These are phyloP conservation scores for Tetragonula carbonaria DNA, from an alignment of 2,888 invertebrate genomes.

Conservation along the genomic window DNA sequence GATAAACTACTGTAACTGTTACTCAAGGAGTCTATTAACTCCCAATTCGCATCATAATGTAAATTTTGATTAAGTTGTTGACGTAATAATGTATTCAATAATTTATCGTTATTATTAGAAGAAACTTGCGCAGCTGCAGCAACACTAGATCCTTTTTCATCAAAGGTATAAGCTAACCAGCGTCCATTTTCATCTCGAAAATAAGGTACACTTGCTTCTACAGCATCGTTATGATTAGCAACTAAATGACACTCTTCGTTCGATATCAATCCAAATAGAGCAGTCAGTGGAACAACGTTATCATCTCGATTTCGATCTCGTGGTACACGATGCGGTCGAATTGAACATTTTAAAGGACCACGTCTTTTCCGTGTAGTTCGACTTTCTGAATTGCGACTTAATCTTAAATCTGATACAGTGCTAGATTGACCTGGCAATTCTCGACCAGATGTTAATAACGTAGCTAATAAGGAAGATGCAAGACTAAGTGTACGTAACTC, in stretches of 20 bases:
- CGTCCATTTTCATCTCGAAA: slow-evolving; percentile 94
- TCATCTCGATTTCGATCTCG: slow-evolving; percentile 73
- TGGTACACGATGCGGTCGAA: slow-evolving; percentile 76
- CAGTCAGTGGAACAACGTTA: slow-evolving; percentile 77
- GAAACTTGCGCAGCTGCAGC: slow-evolving; percentile 82
- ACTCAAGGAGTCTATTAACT: slow-evolving; percentile 82
- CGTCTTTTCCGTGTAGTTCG: slow-evolving; percentile 85
- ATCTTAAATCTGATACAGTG: slow-evolving; percentile 63
- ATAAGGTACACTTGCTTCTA: slow-evolving; percentile 93
- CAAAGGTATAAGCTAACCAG: slow-evolving; percentile 95
- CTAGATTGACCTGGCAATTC: slow-evolving; percentile 84
- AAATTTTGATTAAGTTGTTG: slow-evolving; percentile 77
- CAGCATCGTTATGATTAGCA: slow-evolving; percentile 89
- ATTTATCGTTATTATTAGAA: slow-evolving; percentile 77
- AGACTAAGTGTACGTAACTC: slow-evolving; percentile 88
- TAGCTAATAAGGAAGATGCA: slow-evolving; percentile 87
- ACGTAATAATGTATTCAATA: slow-evolving; percentile 79
- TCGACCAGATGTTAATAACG: slow-evolving; percentile 87
- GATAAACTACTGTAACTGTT: slow-evolving; percentile 85
- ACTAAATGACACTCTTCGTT: slow-evolving; percentile 88
- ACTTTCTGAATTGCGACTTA: slow-evolving; percentile 61
- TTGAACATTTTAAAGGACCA: slow-evolving; percentile 86
- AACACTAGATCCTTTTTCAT: slow-evolving; percentile 89
- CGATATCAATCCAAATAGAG: slow-evolving; percentile 83
- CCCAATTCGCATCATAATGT: slow-evolving; percentile 78